phyloP scores from a whole-genome alignment of 2,888 invertebrate genomes.

The Nematopogon swammerdamellus region DNA sequence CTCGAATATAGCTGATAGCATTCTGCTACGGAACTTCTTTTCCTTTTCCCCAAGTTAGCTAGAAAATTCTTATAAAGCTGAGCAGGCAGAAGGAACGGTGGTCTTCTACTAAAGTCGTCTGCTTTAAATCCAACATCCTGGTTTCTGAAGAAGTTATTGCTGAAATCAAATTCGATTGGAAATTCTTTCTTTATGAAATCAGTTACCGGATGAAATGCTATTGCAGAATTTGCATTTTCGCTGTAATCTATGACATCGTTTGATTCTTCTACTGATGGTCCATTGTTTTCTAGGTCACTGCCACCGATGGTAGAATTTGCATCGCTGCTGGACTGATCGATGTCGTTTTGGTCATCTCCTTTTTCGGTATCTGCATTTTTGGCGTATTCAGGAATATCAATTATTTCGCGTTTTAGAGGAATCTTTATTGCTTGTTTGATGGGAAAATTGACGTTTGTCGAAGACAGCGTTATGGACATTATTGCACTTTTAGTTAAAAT shows the following conservation, averaged over 20 bases:
- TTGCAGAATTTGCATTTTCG: slow-evolving; percentile 23
- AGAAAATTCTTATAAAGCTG: slow-evolving; percentile 77
- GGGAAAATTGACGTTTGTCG: slow-evolving; percentile 23
- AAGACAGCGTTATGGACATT: slow-evolving; percentile 45
- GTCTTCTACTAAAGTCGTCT: slow-evolving; percentile 34
- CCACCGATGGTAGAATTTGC: slow-evolving; percentile 33
- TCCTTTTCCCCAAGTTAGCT: slow-evolving; percentile 58
- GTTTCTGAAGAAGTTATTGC: slow-evolving; percentile 37
- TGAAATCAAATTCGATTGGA: slow-evolving; percentile 42
- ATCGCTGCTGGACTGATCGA: slow-evolving; percentile 36
- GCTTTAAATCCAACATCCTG: slow-evolving; percentile 35
- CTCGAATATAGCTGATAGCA: slow-evolving; percentile 48
- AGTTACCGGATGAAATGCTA: slow-evolving; percentile 40
- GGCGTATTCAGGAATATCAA: slow-evolving; percentile 24
- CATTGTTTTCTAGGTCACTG: slow-evolving; percentile 42
- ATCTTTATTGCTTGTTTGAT: slow-evolving; percentile 32
- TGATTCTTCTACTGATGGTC: slow-evolving; percentile 23
- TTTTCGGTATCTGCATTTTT: slow-evolving; percentile 30
- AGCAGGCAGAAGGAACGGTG: slow-evolving; percentile 66
- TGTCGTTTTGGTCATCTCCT: slow-evolving; percentile 31
- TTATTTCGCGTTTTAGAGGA: slow-evolving; percentile 3
- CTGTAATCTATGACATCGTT: slow-evolving; percentile 36
- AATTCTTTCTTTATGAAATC: slow-evolving; percentile 52
- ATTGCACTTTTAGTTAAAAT: slow-evolving; percentile 41
- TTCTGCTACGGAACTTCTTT: slow-evolving; percentile 36